These are phyloP conservation scores for Liolophura sinensis DNA, from an alignment of 1,140 invertebrate genomes.

Conservation along the genomic window DNA sequence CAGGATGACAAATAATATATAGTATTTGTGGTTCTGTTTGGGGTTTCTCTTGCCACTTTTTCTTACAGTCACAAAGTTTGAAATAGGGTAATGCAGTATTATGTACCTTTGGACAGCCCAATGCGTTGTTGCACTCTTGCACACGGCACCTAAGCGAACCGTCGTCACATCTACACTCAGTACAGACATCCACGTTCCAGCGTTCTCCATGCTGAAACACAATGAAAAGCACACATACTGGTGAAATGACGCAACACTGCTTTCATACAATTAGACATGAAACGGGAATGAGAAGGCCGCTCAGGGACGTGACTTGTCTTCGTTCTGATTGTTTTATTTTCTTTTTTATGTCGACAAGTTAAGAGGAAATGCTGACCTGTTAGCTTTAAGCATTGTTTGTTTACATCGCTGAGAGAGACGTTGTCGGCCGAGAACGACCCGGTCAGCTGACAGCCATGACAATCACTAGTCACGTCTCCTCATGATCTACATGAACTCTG, in stretches of 20 bases:
- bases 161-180: conserved; percentile 74
- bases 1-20: too few species aligned
- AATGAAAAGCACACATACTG: neutral
- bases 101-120: conserved; percentile 35
- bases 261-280: neutral
- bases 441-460: neutral
- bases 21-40: too few species aligned
- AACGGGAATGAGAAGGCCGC: neutral
- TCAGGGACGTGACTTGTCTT: too few species aligned
- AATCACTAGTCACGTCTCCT: neutral
- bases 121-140: conserved; percentile 68
- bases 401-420: neutral
- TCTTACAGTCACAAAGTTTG: too few species aligned
- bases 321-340: too few species aligned
- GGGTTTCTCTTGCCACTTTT: too few species aligned
- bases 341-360: conserved; percentile 2
- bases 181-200: conserved; percentile 73
- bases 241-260: neutral
- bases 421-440: neutral
- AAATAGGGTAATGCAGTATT: neutral
- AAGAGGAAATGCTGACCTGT: neutral
- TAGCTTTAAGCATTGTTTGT: neutral
- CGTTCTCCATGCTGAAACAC: conserved; percentile 60
- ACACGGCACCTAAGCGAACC: conserved; percentile 81
- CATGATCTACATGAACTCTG: neutral